phyloP scores from a whole-genome alignment of 2,888 invertebrate species.

The Electrophaes corylata region DNA sequence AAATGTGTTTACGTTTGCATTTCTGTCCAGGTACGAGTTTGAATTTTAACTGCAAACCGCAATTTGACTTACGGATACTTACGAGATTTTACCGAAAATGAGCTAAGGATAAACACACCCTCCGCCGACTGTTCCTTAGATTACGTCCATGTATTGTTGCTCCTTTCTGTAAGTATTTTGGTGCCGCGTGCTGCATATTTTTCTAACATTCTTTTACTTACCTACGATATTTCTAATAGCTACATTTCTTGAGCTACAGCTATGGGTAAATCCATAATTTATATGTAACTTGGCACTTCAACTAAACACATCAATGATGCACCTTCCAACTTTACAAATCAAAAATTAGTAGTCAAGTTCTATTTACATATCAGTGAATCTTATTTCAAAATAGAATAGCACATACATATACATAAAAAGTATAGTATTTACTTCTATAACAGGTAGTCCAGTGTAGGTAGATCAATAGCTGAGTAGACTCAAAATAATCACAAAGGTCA shows the following conservation, averaged over 20 bases:
- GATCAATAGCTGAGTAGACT: constrained; percentile 8
- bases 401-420: not conserved
- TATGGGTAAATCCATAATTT: too few relatives aligned
- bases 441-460: not conserved
- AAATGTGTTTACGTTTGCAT: constrained; percentile 61
- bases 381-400: too few relatives aligned
- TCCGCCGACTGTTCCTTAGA: constrained; percentile 51
- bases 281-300: too few relatives aligned
- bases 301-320: too few relatives aligned
- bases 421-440: not conserved
- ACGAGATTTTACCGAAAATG: constrained; percentile 44
- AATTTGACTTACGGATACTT: not conserved
- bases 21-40: constrained; percentile 43
- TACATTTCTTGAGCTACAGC: not conserved
- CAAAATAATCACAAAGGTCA: constrained; percentile 28
- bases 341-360: too few relatives aligned
- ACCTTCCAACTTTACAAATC: too few relatives aligned
- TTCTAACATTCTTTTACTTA: not conserved
- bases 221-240: not conserved
- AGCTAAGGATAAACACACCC: constrained; percentile 55
- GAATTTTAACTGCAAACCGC: constrained; percentile 46
- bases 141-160: constrained; percentile 84
- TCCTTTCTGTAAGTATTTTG: constrained; percentile 78
- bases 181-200: not conserved
- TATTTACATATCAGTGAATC: not conserved